phyloP scores from a whole-genome alignment of 2,113 vertebrate species.

The Anoura caudifer region DNA sequence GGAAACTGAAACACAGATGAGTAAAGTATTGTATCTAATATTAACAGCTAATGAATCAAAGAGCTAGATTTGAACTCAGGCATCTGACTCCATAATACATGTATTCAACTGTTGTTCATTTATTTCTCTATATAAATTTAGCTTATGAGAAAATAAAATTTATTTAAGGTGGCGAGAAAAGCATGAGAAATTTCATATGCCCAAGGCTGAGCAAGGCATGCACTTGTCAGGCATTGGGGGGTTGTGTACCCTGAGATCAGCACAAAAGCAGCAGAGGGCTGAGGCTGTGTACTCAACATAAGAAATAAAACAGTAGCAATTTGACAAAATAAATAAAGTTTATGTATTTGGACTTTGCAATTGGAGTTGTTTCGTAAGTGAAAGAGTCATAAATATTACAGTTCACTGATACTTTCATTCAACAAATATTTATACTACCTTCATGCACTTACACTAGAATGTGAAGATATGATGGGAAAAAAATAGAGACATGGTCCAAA shows the following conservation, averaged over 20 bases:
- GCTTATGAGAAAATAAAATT: not conserved
- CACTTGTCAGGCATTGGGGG: rapidly evolving
- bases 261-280: not conserved
- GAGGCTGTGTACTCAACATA: not conserved
- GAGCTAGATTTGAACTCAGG: not conserved
- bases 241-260: not conserved
- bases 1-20: not conserved
- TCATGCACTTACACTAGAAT: not conserved
- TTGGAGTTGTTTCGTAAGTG: not conserved
- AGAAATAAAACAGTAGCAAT: not conserved
- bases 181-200: not conserved
- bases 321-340: not conserved
- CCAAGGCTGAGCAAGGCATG: not conserved
- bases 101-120: not conserved
- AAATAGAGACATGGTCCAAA: not conserved
- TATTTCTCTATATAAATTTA: not conserved
- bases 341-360: not conserved
- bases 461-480: not conserved
- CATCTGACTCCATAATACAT: not conserved
- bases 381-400: not conserved
- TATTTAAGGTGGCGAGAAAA: not conserved
- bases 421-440: not conserved
- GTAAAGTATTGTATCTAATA: not conserved
- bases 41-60: not conserved
- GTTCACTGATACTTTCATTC: not conserved